Evolutionary conservation across 2,888 invertebrate species (phyloP).

Genomic region (Mayetiola destructor): DNA sequence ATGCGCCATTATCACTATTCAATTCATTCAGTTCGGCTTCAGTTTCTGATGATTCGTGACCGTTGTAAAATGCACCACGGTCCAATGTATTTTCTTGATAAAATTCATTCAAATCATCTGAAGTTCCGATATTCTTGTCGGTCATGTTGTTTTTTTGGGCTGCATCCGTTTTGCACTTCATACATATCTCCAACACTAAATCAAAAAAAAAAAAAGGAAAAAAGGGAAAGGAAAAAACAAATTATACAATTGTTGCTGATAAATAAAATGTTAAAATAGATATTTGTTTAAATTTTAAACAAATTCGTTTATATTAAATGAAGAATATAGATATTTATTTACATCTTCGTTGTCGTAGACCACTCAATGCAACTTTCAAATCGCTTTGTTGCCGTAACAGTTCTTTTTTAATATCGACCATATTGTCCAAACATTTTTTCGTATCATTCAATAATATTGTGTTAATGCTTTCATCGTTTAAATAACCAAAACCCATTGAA

Average conservation of each 20-base stretch:
- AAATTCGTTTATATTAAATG: not conserved
- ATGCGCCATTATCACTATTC: constrained; percentile 11
- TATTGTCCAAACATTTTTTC: constrained; percentile 46
- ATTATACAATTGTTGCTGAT: too few species aligned
- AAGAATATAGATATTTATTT: constrained; percentile 14
- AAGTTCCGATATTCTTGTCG: constrained; percentile 33
- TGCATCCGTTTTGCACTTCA: constrained; percentile 26
- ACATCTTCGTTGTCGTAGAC: constrained; percentile 18
- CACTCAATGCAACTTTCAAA: constrained; percentile 35
- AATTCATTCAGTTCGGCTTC: constrained; percentile 1
- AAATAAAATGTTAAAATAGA: not conserved
- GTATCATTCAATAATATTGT: constrained; percentile 49
- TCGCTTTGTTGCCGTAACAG: constrained; percentile 47
- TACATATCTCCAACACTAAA: constrained; percentile 21
- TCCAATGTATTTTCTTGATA: constrained; percentile 7
- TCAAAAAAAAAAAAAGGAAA: not conserved
- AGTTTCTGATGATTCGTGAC: not conserved
- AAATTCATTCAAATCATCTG: constrained; percentile 21
- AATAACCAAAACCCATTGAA: constrained; percentile 27
- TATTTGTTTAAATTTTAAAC: not conserved
- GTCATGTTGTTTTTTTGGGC: constrained; percentile 27
- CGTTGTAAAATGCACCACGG: not conserved
- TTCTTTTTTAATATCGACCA: constrained; percentile 44
- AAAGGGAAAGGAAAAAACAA: not conserved
- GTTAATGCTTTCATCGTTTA: constrained; percentile 23